These are phyloP conservation scores for Bombus pascuorum DNA, from an alignment of 1,140 invertebrate genomes.

Conservation along the genomic window DNA sequence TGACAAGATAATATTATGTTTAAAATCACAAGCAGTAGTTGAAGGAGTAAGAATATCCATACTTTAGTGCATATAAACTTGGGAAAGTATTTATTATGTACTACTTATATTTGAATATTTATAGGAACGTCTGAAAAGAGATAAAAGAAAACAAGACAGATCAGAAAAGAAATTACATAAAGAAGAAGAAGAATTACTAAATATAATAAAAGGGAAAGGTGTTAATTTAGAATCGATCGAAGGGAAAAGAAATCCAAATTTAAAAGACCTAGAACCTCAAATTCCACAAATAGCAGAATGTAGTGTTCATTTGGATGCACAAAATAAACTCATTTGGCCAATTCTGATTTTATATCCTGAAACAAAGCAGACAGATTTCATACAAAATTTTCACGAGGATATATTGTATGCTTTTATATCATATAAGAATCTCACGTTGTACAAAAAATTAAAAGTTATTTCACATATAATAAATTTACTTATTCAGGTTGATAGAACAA, in stretches of 20 bases:
- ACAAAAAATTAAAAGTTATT: background rate
- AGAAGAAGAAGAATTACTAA: constrained; percentile 83
- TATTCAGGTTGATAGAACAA: constrained; percentile 87
- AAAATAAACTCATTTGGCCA: constrained; percentile 89
- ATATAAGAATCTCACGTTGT: too few species aligned
- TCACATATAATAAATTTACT: constrained; percentile 3
- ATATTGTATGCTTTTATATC: constrained; percentile 83
- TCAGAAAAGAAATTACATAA: constrained; percentile 83
- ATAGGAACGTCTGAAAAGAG: constrained; percentile 77
- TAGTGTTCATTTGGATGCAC: constrained; percentile 85
- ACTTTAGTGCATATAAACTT: background rate
- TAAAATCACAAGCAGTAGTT: constrained; percentile 84
- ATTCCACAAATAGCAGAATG: constrained; percentile 85
- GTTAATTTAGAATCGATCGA: constrained; percentile 80
- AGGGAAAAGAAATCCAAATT: constrained; percentile 76
- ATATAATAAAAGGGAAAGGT: constrained; percentile 82
- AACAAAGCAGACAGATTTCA: constrained; percentile 87
- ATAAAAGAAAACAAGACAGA: constrained; percentile 84
- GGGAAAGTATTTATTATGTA: background rate
- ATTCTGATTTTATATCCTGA: constrained; percentile 93
- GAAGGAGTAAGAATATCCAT: constrained; percentile 78
- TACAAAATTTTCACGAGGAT: constrained; percentile 89
- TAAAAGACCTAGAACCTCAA: constrained; percentile 84
- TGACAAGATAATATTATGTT: constrained; percentile 84
- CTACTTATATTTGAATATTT: constrained; percentile 5